Evolutionary conservation across 2,113 vertebrate genomes (phyloP), one percentile per base, ranked within the genome.

Genomic region (Platysteira castanea): DNA sequence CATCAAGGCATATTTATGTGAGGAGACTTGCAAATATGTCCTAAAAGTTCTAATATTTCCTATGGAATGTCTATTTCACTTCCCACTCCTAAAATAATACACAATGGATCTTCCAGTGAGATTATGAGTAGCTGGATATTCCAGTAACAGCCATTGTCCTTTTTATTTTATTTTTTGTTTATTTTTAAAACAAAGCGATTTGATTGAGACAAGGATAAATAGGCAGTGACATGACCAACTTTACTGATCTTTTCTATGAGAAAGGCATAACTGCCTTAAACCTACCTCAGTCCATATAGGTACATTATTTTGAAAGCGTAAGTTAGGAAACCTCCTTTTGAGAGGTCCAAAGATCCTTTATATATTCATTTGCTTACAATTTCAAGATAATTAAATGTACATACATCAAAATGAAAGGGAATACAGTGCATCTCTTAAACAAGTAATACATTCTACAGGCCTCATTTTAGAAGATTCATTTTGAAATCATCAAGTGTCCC

Each of bases 41-140:
- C 76, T 68, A n/a, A 18, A 89, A 80, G 37, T 86, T 80, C 59
- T 61, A 50, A 35, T 74, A 90, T 69, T 92, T 90, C 53, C 69
- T 57, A 57, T 11, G 8, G 31, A 22, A 65, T 18, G 16, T 26
- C 31, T 73, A 5, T 28, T 86, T 84, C 61, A 87, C 39, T 42
- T 91, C 18, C 27, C 16, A 61, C 21, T 52, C 42, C 47, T 65
- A 64, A 91, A 89, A 64, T 31, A 67, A 79, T 13, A 35, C 15
- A n/a, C 42, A 78, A 47, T 11, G 28, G 41, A 60, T n/a, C n/a
- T 88, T 65, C 47, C 46, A 41, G 28, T n/a, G 26, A 76, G 49
- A 47, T 71, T 64, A 59, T 15, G 42, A 86, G 31, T 60, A 79
- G 28, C 26, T 44, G 31, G 27, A 64, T 47, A 63, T 68, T 60